Percentiles rank a stretch among this genome's conserved stretches.
Evolutionary conservation across 2,888 invertebrate species (phyloP).

Genomic region (Drosophila antonietae): DNA sequence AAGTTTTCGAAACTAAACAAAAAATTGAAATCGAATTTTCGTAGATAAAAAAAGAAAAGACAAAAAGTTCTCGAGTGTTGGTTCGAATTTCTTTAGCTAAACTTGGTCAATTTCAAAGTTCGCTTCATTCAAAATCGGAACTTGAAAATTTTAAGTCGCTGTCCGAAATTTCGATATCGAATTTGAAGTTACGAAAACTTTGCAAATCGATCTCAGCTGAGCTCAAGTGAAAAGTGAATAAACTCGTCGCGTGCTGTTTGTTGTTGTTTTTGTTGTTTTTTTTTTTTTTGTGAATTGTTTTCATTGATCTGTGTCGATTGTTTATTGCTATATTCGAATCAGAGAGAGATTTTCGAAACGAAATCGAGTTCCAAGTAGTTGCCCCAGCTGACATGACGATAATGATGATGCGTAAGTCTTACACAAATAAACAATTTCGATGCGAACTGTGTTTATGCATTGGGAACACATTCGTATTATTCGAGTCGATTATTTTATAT

Average conservation of each 20-base stretch:
- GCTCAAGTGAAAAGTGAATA: constrained; percentile 1
- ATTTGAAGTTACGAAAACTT: background rate
- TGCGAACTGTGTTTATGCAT: constrained; percentile 20
- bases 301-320: constrained; percentile 14
- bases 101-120: background rate
- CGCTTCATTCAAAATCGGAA: no score
- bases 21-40: background rate
- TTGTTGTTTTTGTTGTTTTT: constrained; percentile 2
- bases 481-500: constrained; percentile 43
- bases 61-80: background rate
- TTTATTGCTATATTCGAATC: constrained; percentile 29
- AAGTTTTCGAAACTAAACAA: background rate
- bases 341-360: constrained; percentile 1
- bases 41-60: background rate
- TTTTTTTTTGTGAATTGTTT: constrained; percentile 25
- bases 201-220: constrained; percentile 13
- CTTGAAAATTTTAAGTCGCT: no score
- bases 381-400: constrained; percentile 41
- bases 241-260: constrained; percentile 8
- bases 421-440: constrained; percentile 38
- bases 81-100: background rate
- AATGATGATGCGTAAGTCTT: constrained; percentile 51
- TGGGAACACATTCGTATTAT: constrained; percentile 1
- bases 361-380: constrained; percentile 11
- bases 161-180: background rate